Conservation (phyloP, 2,797 vertebrate genomes). For the Periparus ater region DNA sequence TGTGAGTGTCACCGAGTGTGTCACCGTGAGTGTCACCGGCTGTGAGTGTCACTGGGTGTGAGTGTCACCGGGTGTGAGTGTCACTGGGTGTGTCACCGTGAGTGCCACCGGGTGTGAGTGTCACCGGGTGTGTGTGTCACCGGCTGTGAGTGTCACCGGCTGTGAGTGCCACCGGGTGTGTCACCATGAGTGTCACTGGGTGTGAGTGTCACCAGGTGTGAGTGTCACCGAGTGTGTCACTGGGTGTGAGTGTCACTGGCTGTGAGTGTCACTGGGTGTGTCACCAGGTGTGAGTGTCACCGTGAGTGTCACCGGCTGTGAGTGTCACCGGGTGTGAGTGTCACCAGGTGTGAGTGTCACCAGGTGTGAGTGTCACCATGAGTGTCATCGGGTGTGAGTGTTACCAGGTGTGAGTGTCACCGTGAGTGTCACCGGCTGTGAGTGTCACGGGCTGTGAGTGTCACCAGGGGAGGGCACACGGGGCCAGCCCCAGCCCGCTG, state of each 20-base stretch:
- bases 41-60: neutral
- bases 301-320: no score
- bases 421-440: no score
- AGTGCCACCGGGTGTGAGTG: accelerated
- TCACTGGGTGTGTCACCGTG: neutral
- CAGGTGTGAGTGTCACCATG: no score
- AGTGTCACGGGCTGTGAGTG: no score
- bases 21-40: neutral
- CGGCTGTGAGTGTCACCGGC: accelerated
- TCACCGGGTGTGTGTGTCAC: neutral
- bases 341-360: no score
- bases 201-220: accelerated
- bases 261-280: no score
- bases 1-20: neutral
- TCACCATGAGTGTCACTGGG: neutral
- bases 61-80: neutral
- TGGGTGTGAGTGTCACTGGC: no score
- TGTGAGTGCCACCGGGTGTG: neutral
- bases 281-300: no score
- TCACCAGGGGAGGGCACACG: accelerated
- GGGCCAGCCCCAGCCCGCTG: neutral
- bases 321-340: no score
- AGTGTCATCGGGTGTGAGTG: no score
- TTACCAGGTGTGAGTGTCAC: no score
- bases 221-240: no score